Base-by-base conservation (phyloP, 2,113 vertebrate genomes). In the Motacilla alba region DNA sequence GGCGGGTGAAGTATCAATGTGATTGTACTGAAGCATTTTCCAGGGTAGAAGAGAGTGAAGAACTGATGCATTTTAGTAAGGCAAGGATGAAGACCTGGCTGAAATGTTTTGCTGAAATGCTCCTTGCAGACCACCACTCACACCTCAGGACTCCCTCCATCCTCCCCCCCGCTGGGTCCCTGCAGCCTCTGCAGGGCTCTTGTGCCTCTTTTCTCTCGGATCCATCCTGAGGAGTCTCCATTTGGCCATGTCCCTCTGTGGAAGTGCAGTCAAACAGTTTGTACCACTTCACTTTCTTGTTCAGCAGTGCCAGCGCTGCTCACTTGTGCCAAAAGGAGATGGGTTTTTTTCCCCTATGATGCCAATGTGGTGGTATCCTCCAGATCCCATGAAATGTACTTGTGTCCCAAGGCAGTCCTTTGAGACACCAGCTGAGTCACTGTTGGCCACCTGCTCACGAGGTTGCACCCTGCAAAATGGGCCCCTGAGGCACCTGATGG, bases 381-480 rank as follows among this genome's bases (percentile, higher is more conserved):
- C 21, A 24, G 35, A 28, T 18, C 23, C 47, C 33, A 12, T 5
- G 16, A 39, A 35, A 44, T 2, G 4, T 3, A 4, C 7, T 12
- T 6, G 9, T 31, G 4, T 39, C n/a, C 83, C 63, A 47, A 7
- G 13, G 59, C 49, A 83, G 26, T 21, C 43, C 23, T 37, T 30
- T 39, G 68, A 67, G 55, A 12, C 9, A 44, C 5, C 7, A 63
- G 76, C 44, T n/a, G 11, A 31, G 37, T 44, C 17, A 5, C 60
- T 49, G 37, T 9, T 77, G 63, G 3, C 22, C 30, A 5, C 47
- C 17, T 16, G 7, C 24, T 39, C 50, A 12, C 12, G 8, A 18
- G 58, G 19, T 1, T 5, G 24, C 27, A 18, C 7, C 2, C 44
- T 41, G 27, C 37, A 26, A 10, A 43, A 33, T 0, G 7, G 11